Evolutionary conservation across 2,888 invertebrate species (phyloP).

Genomic region (Rotaria magnacalcarata): DNA sequence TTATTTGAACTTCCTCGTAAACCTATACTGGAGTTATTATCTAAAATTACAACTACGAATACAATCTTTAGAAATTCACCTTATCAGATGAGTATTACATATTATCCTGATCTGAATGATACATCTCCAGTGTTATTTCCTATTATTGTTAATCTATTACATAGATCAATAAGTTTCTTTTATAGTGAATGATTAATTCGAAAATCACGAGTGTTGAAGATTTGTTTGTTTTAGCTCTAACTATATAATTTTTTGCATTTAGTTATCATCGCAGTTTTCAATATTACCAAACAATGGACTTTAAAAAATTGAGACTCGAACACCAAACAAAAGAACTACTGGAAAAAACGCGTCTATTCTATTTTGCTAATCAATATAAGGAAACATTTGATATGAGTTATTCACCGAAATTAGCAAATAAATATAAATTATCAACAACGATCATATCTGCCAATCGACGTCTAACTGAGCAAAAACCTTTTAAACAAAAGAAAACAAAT

Average conservation of each 20-base stretch:
- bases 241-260: neutral
- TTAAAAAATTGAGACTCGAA: neutral
- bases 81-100: no score
- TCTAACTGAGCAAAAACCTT: neutral
- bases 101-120: no score
- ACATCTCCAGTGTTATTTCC: no score
- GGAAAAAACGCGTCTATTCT: neutral
- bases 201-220: no score
- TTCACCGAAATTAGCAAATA: neutral
- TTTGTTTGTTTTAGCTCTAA: no score
- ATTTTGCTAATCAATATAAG: neutral
- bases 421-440: neutral
- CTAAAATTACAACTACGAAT: no score
- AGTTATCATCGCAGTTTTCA: slow-evolving; percentile 34
- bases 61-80: no score
- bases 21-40: no score
- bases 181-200: no score
- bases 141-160: no score
- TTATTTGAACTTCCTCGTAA: no score
- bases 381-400: neutral
- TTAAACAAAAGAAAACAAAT: neutral
- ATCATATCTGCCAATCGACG: neutral
- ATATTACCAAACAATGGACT: neutral
- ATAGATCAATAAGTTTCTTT: no score
- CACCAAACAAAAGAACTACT: neutral